Base-by-base conservation (phyloP, 2,888 invertebrate species). In the Galeruca laticollis region DNA sequence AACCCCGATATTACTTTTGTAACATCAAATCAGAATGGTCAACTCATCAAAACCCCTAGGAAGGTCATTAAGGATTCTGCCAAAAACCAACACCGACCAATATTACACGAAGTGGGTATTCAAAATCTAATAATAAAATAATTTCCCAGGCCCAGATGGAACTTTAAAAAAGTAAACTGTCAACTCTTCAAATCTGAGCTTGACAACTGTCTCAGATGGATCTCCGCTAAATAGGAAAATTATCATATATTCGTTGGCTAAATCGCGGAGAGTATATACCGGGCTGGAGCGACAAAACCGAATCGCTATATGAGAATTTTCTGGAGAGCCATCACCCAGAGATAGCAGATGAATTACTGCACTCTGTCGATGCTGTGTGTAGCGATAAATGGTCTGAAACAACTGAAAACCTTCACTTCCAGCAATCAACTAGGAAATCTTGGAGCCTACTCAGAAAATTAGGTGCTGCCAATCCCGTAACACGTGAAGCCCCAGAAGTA, bases 51-150 rank as follows among this genome's bases (percentile, higher is more conserved):
- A 2, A 26, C 35, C 15, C 2, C 52, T 2, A 51, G 70, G 31
- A 40, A 43, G 11, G 65, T 71, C 18, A 66, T 73, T 18, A 11
- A 9, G 6, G 66, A 69, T 57, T 74, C 71, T 51, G 71, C 74
- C 2, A 60, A 72, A 40, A 74, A 71, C 72, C 73, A 74, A 33
- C 74, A 74, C 33, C 63, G 73, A 13, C 72, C 75, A 57, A 63
- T 71, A 15, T 40, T 72, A 18, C 37, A 61, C 20, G 67, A 73
- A 33, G 33, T n/a, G n/a, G n/a, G n/a, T n/a, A n/a, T n/a, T n/a
- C n/a, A n/a, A n/a, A n/a, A n/a, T n/a, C n/a, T n/a, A n/a, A n/a
- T n/a, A n/a, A n/a, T n/a, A n/a, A n/a, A n/a, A n/a, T n/a, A n/a
- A n/a, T n/a, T n/a, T n/a, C n/a, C n/a, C n/a, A n/a, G n/a, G n/a